These are phyloP conservation scores for Chaetophractus vellerosus DNA, from an alignment of 2,797 vertebrate genomes.

Conservation along the genomic window DNA sequence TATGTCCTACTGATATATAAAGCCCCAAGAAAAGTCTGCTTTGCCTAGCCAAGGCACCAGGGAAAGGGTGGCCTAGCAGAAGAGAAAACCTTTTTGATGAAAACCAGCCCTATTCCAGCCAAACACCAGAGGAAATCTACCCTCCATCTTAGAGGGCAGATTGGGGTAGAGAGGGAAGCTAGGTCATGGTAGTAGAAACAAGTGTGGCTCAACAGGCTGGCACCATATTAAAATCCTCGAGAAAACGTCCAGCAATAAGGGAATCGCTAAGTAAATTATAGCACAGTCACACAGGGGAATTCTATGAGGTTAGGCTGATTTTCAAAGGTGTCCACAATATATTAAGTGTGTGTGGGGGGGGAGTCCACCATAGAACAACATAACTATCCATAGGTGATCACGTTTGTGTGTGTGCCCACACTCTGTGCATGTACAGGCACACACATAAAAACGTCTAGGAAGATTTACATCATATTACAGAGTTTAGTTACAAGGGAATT, in stretches of 20 bases:
- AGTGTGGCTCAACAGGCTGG: background rate
- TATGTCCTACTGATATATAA: background rate
- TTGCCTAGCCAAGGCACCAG: background rate
- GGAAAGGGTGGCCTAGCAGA: background rate
- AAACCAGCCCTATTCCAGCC: background rate
- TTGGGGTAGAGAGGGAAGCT: background rate
- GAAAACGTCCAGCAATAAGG: background rate
- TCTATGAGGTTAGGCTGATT: background rate
- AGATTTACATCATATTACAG: background rate
- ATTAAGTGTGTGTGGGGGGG: background rate
- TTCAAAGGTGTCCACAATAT: constrained; percentile 1
- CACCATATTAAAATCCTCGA: background rate
- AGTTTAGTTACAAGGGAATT: background rate
- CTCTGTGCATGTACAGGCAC: background rate
- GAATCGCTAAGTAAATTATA: background rate
- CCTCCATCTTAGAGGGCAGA: background rate
- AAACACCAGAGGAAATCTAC: background rate
- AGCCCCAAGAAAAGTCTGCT: background rate
- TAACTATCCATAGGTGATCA: background rate
- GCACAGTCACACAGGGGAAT: background rate
- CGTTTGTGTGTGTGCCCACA: background rate
- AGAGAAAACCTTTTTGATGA: background rate
- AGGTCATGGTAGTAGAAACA: background rate
- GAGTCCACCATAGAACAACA: background rate
- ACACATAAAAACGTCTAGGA: background rate